A percentile compares a stretch with the other conserved stretches of the same genome.
Evolutionary conservation across 1,140 invertebrate genomes (phyloP).

Genomic region (Bombus sibiricus): DNA sequence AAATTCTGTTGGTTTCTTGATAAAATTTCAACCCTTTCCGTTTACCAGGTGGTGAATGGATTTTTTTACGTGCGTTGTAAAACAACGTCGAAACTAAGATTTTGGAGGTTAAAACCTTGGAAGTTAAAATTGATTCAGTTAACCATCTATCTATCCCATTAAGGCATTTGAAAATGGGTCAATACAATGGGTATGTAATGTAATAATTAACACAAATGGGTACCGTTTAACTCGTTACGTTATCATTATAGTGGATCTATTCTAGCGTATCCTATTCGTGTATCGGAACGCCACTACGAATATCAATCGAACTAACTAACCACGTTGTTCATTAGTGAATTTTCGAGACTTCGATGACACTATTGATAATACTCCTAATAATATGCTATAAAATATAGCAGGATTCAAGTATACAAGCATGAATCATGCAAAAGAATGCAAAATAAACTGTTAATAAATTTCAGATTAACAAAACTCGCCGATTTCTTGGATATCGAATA

Average conservation of each 20-base stretch:
- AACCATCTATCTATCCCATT: conserved; percentile 3
- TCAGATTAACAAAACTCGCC: not conserved
- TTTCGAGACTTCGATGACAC: not conserved
- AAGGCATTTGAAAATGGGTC: not conserved
- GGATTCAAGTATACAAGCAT: not conserved
- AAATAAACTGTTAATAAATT: not conserved
- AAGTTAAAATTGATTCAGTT: not conserved
- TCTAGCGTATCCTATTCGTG: not conserved
- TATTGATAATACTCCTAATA: not conserved
- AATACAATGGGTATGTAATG: not conserved
- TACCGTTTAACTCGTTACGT: too few species aligned
- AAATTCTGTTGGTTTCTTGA: not conserved
- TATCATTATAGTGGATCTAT: not conserved
- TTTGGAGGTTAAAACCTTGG: not conserved
- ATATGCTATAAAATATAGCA: not conserved
- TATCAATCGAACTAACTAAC: conserved; percentile 11
- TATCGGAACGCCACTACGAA: not conserved
- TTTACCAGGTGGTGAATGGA: not conserved
- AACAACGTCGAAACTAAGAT: not conserved
- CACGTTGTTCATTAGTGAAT: conserved; percentile 2
- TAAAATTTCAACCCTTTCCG: not conserved
- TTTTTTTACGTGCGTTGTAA: not conserved
- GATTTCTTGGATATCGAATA: not conserved
- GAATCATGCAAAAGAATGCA: not conserved
- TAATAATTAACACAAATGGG: too few species aligned